Conservation (phyloP, 2,888 invertebrate genomes). For the Gibbula magus region DNA sequence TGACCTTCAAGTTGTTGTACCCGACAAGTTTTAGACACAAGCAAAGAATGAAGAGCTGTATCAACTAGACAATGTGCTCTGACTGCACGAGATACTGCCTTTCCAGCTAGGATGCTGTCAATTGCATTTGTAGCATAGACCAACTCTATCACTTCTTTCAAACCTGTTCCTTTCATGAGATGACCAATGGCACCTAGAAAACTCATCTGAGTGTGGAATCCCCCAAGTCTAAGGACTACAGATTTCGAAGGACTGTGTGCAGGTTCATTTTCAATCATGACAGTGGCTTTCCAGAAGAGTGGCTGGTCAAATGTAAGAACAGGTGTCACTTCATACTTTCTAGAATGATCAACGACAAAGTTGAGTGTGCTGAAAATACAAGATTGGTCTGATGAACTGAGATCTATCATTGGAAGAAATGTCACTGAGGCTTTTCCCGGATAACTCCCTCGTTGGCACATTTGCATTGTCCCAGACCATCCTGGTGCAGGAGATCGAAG, state of each 20-base stretch:
- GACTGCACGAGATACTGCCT: slow-evolving; percentile 42
- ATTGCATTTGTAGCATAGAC: slow-evolving; percentile 42
- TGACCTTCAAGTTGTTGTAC: no score
- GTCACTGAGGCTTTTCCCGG: slow-evolving; percentile 45
- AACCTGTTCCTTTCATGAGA: slow-evolving; percentile 36
- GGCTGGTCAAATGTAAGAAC: slow-evolving; percentile 50
- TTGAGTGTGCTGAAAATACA: slow-evolving; percentile 43
- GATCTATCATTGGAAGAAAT: slow-evolving; percentile 51
- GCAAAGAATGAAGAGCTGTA: background rate
- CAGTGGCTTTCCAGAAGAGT: slow-evolving; percentile 44
- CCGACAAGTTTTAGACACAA: no score
- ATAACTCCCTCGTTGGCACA: slow-evolving; percentile 27
- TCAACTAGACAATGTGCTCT: slow-evolving; percentile 43
- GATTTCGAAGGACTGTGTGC: background rate
- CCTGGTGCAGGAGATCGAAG: slow-evolving; percentile 30
- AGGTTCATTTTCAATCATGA: slow-evolving; percentile 29
- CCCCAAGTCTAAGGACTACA: slow-evolving; percentile 31
- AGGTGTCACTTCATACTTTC: slow-evolving; percentile 28
- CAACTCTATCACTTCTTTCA: slow-evolving; percentile 42
- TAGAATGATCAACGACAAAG: slow-evolving; percentile 32
- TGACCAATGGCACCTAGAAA: slow-evolving; percentile 47
- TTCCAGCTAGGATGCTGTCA: slow-evolving; percentile 45
- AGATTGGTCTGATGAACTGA: slow-evolving; percentile 42
- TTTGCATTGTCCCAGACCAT: slow-evolving; percentile 52
- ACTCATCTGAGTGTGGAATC: slow-evolving; percentile 43